Base-by-base conservation (phyloP, 2,888 invertebrate genomes). In the Mesorhabditis spiculigera region DNA sequence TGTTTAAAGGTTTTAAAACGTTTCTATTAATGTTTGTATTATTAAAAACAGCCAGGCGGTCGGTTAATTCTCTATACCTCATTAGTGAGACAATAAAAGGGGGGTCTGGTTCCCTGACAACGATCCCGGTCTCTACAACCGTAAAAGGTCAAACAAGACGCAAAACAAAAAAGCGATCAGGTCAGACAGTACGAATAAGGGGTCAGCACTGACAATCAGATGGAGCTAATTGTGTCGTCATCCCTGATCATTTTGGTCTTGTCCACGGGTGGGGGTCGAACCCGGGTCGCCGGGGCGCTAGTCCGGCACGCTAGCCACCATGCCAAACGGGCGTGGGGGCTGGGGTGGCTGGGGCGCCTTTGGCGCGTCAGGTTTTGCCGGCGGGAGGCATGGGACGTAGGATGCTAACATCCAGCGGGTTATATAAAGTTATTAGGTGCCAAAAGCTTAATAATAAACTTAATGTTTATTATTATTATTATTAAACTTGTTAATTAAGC, bases 161-260 rank as follows among this genome's bases (percentile, higher is more conserved):
- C 28, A 28, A 28, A 28, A 28, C 28, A 28, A 28, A 28, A 10
- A 50, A 50, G n/a, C 8, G 58, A 50, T 50, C 58, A 50, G 58
- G 58, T 50, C 58, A 50, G 58, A 50, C 58, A 50, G 58, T 50
- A 50, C 58, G 58, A 50, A 50, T 50, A 50, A 28, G 28, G 58
- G 58, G 58, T 50, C 58, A 13, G 8, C 58, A 50, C 58, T 50
- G n/a, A n/a, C 8, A 10, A 50, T 50, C 58, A 10, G 58, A 50
- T 50, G 58, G 58, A 50, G 58, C 58, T 50, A 50, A 50, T 50
- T 50, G 8, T 50, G n/a, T 50, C 58, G 58, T 50, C 58, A 50
- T n/a, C n/a, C 58, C 58, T n/a, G 58, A 50, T 50, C 58, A 13
- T 50, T 28, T 28, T 28, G 28, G 28, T 28, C 28, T 28, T 28